A percentile compares a stretch with the other conserved stretches of the same genome.
Evolutionary conservation across 2,797 vertebrate species (phyloP).

Genomic region (Aythya fuligula): DNA sequence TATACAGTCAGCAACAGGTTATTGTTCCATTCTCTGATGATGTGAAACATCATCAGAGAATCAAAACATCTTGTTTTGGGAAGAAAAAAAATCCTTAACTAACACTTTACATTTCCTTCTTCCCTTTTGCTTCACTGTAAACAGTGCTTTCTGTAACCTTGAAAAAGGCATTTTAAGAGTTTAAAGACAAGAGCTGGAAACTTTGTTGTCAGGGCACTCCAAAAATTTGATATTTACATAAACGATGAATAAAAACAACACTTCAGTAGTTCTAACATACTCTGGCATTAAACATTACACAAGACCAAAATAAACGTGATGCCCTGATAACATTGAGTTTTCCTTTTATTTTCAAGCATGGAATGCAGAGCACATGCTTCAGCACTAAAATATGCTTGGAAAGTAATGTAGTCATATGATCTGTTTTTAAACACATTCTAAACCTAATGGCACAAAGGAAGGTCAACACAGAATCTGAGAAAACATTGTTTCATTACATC

Average conservation of each 20-base stretch:
- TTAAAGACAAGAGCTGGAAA: neutral
- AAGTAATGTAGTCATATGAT: neutral
- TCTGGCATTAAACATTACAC: neutral
- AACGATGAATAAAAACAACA: neutral
- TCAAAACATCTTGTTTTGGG: neutral
- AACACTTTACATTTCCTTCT: neutral
- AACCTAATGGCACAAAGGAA: neutral
- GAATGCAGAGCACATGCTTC: neutral
- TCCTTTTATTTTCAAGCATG: neutral
- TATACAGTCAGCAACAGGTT: neutral
- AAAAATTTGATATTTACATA: neutral
- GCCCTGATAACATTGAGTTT: neutral
- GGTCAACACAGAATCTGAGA: neutral
- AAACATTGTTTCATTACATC: neutral
- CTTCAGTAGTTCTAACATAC: neutral
- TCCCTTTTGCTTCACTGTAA: neutral
- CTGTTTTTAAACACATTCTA: neutral
- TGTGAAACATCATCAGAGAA: neutral
- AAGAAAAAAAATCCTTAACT: neutral
- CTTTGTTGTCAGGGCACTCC: neutral
- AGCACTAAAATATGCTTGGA: neutral
- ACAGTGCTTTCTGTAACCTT: neutral
- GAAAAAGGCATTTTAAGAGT: neutral
- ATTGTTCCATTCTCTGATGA: neutral
- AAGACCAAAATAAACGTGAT: neutral